Percentiles rank a stretch among this genome's conserved stretches.
Conservation (phyloP, 2,888 invertebrate genomes). For the Calliopum simillimum region DNA sequence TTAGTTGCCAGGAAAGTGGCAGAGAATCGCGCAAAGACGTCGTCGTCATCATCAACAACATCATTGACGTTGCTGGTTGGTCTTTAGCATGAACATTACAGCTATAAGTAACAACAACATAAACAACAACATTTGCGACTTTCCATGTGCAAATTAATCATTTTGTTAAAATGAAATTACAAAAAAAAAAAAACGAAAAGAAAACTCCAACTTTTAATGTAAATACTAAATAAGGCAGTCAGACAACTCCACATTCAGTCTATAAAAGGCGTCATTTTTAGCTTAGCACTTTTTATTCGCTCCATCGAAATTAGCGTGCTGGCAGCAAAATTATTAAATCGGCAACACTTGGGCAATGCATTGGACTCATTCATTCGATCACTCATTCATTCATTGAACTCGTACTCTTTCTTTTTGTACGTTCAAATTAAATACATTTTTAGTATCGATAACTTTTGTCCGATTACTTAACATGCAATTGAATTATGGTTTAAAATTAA, state of each 20-base stretch:
- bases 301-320: too few relatives aligned
- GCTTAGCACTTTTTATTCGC: too few relatives aligned
- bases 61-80: background rate
- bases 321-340: too few relatives aligned
- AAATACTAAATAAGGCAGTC: too few relatives aligned
- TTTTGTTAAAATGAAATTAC: slow-evolving; percentile 19
- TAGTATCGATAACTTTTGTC: slow-evolving; percentile 30
- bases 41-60: background rate
- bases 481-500: slow-evolving; percentile 18
- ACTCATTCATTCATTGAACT: too few relatives aligned
- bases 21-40: background rate
- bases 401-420: too few relatives aligned
- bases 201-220: too few relatives aligned
- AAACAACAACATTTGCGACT: slow-evolving; percentile 11
- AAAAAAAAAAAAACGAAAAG: background rate
- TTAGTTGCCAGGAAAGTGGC: slow-evolving; percentile 8
- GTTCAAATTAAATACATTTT: too few relatives aligned
- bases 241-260: too few relatives aligned
- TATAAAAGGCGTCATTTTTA: too few relatives aligned
- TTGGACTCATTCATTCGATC: too few relatives aligned
- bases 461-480: slow-evolving; percentile 25
- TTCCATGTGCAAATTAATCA: slow-evolving; percentile 25
- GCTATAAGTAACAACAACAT: background rate
- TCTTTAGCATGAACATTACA: background rate
- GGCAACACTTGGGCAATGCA: too few relatives aligned